phyloP scores from a whole-genome alignment of 2,113 vertebrate genomes.

The Zosterops japonicus region DNA sequence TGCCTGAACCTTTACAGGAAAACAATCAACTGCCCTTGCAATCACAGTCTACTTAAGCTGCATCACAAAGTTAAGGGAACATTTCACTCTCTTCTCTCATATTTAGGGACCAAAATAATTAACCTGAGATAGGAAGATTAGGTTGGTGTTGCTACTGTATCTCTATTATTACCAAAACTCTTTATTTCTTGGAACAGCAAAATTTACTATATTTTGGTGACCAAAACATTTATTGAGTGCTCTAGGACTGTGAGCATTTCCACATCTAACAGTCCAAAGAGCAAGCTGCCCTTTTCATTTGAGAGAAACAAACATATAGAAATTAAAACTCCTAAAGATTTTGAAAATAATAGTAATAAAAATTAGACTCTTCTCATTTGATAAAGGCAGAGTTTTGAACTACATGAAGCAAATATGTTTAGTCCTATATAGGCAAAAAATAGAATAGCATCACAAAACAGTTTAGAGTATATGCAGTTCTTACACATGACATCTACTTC shows the following conservation, averaged over 20 bases:
- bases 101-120: background rate
- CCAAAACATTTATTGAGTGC: background rate
- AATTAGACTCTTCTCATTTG: background rate
- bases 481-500: background rate
- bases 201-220: background rate
- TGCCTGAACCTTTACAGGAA: background rate
- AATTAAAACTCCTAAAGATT: background rate
- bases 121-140: background rate
- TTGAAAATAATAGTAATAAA: background rate
- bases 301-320: background rate
- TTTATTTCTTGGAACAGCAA: background rate
- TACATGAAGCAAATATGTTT: background rate
- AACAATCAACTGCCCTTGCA: background rate
- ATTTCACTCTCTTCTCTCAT: background rate
- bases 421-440: background rate
- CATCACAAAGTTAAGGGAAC: background rate
- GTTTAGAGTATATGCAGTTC: background rate
- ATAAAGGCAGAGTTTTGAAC: background rate
- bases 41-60: background rate
- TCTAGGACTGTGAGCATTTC: background rate
- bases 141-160: background rate
- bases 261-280: background rate
- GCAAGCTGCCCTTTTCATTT: background rate
- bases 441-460: background rate
- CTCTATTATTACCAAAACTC: rapidly evolving